These are phyloP conservation scores for Halisarca cf. caerulea DNA, from an alignment of 37 sponge, comb jelly and placozoan species.

Conservation along the genomic window DNA sequence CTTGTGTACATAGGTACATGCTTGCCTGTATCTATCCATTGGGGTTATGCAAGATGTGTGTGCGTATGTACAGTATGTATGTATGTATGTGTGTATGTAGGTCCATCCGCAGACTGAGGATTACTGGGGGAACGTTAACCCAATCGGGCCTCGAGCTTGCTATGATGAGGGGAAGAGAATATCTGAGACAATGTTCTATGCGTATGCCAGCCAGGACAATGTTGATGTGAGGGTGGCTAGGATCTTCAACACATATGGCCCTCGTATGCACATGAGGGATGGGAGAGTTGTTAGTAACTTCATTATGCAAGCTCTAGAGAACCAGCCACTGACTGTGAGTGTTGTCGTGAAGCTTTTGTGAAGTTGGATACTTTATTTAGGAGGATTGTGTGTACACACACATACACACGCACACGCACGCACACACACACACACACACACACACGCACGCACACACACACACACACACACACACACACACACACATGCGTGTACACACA, in stretches of 20 bases:
- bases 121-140: conserved; percentile 94
- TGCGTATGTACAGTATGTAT: too few relatives aligned
- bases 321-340: conserved; percentile 79
- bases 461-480: too few relatives aligned
- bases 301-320: conserved; percentile 84
- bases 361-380: too few relatives aligned
- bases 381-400: neutral
- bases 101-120: conserved; percentile 88
- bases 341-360: neutral
- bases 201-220: conserved; percentile 84
- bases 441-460: neutral
- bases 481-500: too few relatives aligned
- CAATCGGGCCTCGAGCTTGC: conserved; percentile 96
- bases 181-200: conserved; percentile 93
- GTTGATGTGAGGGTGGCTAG: conserved; percentile 92
- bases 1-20: too few relatives aligned
- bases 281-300: conserved; percentile 97
- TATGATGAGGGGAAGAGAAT: conserved; percentile 97
- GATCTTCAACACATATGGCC: conserved; percentile 97
- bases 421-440: neutral
- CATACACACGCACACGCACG: neutral
- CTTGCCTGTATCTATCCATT: too few relatives aligned
- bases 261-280: conserved; percentile 95
- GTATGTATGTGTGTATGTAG: conserved; percentile 18
- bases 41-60: too few relatives aligned